These are phyloP conservation scores for Hyles euphorbiae DNA, from an alignment of 1,140 invertebrate genomes.

Conservation along the genomic window DNA sequence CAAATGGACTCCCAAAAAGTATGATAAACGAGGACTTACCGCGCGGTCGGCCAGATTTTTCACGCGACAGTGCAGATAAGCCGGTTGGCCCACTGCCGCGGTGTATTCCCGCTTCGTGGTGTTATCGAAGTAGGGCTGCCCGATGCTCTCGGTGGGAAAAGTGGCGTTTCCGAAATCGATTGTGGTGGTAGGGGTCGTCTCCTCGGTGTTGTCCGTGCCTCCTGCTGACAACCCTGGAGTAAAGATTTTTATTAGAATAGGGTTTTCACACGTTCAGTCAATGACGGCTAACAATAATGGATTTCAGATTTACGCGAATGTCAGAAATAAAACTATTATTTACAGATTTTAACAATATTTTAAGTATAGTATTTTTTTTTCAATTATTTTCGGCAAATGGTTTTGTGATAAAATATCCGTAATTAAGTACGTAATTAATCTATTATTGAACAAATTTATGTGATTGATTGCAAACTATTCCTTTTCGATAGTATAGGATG, in stretches of 20 bases:
- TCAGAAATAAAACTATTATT: too few species aligned
- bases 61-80: constrained; percentile 90
- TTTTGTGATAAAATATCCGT: too few species aligned
- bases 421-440: too few species aligned
- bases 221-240: constrained; percentile 46
- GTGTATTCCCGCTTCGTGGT: constrained; percentile 87
- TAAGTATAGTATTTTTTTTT: too few species aligned
- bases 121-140: constrained; percentile 92
- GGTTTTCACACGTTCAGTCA: too few species aligned
- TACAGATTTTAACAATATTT: too few species aligned
- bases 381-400: too few species aligned
- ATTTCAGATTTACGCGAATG: too few species aligned
- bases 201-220: constrained; percentile 41
- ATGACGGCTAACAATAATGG: too few species aligned
- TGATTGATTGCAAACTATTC: too few species aligned
- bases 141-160: constrained; percentile 74
- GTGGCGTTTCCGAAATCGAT: constrained; percentile 27
- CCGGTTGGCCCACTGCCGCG: constrained; percentile 89
- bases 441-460: too few species aligned
- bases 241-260: not conserved
- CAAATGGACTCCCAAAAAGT: not conserved
- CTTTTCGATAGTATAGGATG: too few species aligned
- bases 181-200: constrained; percentile 31
- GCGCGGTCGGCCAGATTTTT: constrained; percentile 90
- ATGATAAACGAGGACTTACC: constrained; percentile 77